Base-by-base conservation (phyloP, 2,797 vertebrate species). In the Cossypha dichroa region DNA sequence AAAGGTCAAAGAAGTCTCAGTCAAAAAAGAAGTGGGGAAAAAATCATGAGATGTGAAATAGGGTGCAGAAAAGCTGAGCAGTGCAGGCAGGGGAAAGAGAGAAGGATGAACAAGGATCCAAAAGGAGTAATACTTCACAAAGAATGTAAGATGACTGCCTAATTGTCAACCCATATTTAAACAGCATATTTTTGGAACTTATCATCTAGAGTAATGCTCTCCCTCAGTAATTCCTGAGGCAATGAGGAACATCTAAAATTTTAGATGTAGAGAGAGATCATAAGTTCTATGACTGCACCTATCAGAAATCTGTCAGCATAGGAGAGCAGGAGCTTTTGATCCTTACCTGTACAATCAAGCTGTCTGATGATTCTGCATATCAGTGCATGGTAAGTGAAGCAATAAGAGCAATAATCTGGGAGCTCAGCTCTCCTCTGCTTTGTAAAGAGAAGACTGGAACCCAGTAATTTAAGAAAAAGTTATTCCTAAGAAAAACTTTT, bases 21-120 rank as follows among this genome's bases (percentile, higher is more conserved):
- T 41, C 5, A 59, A 72, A 85, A 76, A 76, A 23, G 15, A 5
- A 12, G 2, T 2, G 4, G 4, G 11, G 5, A 2, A 5, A 28
- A 59, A 62, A 34, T 51, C 4, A 16, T 14, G 13, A 76, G 34
- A 43, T 0, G 0, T 46, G 23, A 68, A 74, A 15, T 38, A 59
- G 5, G 13, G 22, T 20, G 33, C 14, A 85, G 31, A 72, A 94
- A 14, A 73, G 8, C 25, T 77, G 33, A 85, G 12, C 17, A 77
- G 43, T 59, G 33, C 26, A 88, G 41, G 13, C 4, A 31, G 31
- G 20, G 15, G 16, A 58, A 62, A 49, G 3, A 19, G 23, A 55
- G 21, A 5, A 59, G 15, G 19, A 77, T 1, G 5, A 86, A 59
- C 19, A 56, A 64, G 7, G 28, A 62, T 78, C n/a, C 23, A 48